Evolutionary conservation across 2,888 invertebrate genomes (phyloP), one percentile per base, ranked within the genome.

Genomic region (Clistopyga incitator): DNA sequence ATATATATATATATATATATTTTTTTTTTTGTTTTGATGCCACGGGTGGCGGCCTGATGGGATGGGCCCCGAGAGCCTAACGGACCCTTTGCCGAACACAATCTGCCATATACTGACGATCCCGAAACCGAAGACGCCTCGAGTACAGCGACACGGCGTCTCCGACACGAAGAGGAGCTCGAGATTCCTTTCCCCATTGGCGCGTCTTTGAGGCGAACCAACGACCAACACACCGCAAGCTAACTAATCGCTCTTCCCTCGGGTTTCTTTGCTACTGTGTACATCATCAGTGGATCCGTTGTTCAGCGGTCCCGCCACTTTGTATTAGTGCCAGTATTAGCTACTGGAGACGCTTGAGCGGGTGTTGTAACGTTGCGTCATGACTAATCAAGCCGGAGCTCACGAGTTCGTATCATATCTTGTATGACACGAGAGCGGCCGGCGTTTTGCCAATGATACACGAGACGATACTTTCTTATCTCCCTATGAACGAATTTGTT

Each of bases 71-170:
- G 18, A 34, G 67, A 71, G 20, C 20, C 47, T 61, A 70, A 56
- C 52, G 70, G 54, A 78, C 78, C 84, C 70, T 81, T 75, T 68
- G 78, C 68, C 84, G 70, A 70, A 70, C 81, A 67, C 81, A 74
- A 84, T 78, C 81, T 78, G 64, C 50, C 65, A 78, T 84, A 56
- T 70, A 84, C 84, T 84, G 84, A 78, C 84, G 84, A 81, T n/a
- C 50, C 84, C 71, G 78, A 84, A 84, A 81, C 70, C 78, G 34
- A 86, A 86, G 78, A 84, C 81, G 77, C 84, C 76, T 83, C 81
- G 79, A 74, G 78, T 82, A 81, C 82, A 67, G 76, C 64, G 52
- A 70, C 76, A 54, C 77, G 25, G 15, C 75, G 42, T 68, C 65
- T 65, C 75, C 20, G 18, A 78, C 71, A 59, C 59, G 61, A 70